phyloP scores from a whole-genome alignment of 2,113 vertebrate species.

The Neogobius melanostomus region DNA sequence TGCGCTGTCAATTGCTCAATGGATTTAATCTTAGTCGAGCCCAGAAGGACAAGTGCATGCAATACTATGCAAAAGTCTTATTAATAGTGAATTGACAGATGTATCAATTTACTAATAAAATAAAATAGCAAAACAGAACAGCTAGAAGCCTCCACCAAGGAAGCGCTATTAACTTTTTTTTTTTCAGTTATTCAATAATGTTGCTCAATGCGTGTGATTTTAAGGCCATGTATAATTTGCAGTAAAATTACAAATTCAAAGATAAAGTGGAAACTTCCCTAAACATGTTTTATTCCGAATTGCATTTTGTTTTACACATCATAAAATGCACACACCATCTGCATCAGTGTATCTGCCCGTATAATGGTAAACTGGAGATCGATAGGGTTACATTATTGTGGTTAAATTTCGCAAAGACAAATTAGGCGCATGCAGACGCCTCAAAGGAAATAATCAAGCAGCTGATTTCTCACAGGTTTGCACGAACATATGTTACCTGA shows the following conservation, averaged over 20 bases:
- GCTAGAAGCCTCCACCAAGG: too few species aligned
- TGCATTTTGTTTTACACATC: too few species aligned
- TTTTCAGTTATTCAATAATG: not conserved
- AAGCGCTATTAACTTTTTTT: not conserved
- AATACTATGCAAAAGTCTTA: not conserved
- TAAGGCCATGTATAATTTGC: too few species aligned
- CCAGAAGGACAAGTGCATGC: slow-evolving; percentile 35
- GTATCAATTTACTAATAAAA: not conserved
- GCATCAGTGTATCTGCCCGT: not conserved
- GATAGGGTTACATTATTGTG: not conserved
- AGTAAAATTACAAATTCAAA: too few species aligned
- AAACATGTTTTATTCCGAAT: too few species aligned
- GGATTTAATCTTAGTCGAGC: slow-evolving; percentile 57
- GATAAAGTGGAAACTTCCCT: too few species aligned
- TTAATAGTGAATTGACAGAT: not conserved
- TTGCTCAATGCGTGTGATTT: not conserved
- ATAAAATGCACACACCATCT: too few species aligned
- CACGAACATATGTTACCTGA: slow-evolving; percentile 78
- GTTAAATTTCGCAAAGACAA: slow-evolving; percentile 19
- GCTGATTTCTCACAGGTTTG: slow-evolving; percentile 73
- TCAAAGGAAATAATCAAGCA: slow-evolving; percentile 50
- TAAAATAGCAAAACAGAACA: too few species aligned
- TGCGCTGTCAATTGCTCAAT: slow-evolving; percentile 54
- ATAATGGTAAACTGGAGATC: not conserved
- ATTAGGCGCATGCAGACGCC: slow-evolving; percentile 25